These are phyloP conservation scores for Habroteleia sp. DNA, from an alignment of 2,888 invertebrate species.

Conservation along the genomic window DNA sequence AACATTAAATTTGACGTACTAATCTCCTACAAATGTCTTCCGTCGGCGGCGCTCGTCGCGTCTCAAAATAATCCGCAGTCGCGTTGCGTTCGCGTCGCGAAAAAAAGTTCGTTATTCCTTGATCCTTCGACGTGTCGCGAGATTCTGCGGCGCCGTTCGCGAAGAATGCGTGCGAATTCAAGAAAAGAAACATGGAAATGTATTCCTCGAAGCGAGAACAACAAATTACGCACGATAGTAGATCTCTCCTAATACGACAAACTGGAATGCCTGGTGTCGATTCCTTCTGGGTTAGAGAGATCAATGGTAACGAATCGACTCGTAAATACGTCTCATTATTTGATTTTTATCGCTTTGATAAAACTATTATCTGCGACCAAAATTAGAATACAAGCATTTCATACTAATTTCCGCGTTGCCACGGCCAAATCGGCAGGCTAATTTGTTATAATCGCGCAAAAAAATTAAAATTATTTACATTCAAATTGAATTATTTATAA, in stretches of 20 bases:
- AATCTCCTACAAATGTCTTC: conserved; percentile 54
- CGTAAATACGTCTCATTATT: conserved; percentile 64
- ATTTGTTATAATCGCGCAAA: too few relatives aligned
- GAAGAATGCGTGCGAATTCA: conserved; percentile 65
- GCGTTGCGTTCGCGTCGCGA: background rate
- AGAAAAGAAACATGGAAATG: conserved; percentile 76
- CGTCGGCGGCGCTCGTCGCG: conserved; percentile 23
- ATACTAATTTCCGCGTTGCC: too few relatives aligned
- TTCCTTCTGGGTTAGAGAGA: conserved; percentile 63
- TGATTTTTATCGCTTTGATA: conserved; percentile 53
- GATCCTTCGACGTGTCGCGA: conserved; percentile 20
- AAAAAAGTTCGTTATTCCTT: conserved; percentile 21
- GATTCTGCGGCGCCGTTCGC: conserved; percentile 18
- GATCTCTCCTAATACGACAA: conserved; percentile 79
- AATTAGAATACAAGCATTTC: too few relatives aligned
- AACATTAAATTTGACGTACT: conserved; percentile 47
- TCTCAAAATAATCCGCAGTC: conserved; percentile 25
- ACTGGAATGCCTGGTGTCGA: conserved; percentile 73
- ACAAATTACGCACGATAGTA: conserved; percentile 78
- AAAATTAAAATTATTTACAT: too few relatives aligned
- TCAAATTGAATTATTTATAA: too few relatives aligned
- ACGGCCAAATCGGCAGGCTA: too few relatives aligned
- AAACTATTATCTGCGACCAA: conserved; percentile 23
- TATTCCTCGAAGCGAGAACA: conserved; percentile 79
- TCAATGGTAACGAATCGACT: conserved; percentile 63